Percentiles rank a stretch among this genome's conserved stretches.
These are phyloP conservation scores for Heliconius hewitsoni DNA, from an alignment of 1,140 invertebrate genomes.

Conservation along the genomic window DNA sequence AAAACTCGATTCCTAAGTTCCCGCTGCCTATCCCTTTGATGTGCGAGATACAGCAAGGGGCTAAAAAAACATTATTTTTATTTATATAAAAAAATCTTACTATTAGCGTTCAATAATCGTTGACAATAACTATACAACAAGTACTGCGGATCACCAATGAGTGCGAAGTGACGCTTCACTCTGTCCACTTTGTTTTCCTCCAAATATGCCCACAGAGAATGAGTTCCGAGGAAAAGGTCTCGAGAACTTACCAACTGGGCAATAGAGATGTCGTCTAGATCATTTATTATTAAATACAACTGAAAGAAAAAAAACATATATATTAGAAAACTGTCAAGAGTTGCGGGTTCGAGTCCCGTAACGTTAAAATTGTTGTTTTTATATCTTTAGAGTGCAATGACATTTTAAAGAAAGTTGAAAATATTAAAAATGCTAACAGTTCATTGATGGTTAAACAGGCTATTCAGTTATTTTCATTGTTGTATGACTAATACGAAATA, in stretches of 20 bases:
- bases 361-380: too few relatives aligned
- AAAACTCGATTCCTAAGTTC: not conserved
- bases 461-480: too few relatives aligned
- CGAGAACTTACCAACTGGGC: not conserved
- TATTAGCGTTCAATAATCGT: not conserved
- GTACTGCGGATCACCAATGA: conserved; percentile 41
- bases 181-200: not conserved
- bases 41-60: too few relatives aligned
- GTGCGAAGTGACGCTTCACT: conserved; percentile 25
- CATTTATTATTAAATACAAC: conserved; percentile 3
- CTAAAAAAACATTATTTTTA: too few relatives aligned
- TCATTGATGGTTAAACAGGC: too few relatives aligned
- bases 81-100: not conserved
- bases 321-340: not conserved
- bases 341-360: too few relatives aligned
- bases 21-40: not conserved
- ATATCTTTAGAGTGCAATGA: too few relatives aligned
- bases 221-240: not conserved
- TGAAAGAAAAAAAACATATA: conserved; percentile 7
- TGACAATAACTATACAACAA: conserved; percentile 32
- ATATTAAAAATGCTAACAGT: too few relatives aligned
- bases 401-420: too few relatives aligned
- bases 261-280: conserved; percentile 13
- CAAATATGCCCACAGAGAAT: not conserved
- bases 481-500: too few relatives aligned